phyloP scores from a whole-genome alignment of 2,113 vertebrate genomes.

The Serranochromis macrocephalus region DNA sequence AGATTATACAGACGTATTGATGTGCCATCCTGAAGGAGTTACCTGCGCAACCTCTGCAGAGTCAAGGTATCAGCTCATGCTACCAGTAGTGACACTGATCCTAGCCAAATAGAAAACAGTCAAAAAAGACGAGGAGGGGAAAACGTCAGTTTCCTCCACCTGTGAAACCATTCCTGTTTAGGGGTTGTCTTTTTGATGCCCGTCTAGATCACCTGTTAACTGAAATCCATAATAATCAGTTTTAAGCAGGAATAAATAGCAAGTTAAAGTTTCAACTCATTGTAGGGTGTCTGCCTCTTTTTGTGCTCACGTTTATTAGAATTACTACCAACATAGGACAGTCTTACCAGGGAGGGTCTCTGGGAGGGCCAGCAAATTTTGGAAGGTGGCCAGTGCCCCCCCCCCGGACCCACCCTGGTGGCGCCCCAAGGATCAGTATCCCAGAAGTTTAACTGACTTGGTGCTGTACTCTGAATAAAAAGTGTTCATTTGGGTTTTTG shows the following conservation, averaged over 20 bases:
- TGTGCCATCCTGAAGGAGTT: not conserved
- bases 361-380: not conserved
- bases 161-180: not conserved
- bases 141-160: not conserved
- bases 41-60: not conserved
- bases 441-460: not conserved
- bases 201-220: not conserved
- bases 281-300: not conserved
- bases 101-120: not conserved
- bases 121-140: not conserved
- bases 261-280: not conserved
- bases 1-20: not conserved
- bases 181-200: not conserved
- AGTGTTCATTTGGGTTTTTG: fast-evolving
- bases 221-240: not conserved
- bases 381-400: not conserved
- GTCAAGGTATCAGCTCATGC: not conserved
- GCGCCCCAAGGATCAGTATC: not conserved
- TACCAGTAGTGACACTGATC: not conserved
- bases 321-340: not conserved
- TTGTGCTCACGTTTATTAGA: not conserved
- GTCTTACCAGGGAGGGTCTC: not conserved
- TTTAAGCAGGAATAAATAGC: not conserved
- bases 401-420: not conserved
- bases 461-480: not conserved